Evolutionary conservation across 1,140 invertebrate genomes (phyloP).

Genomic region (Drosophila subobscura): DNA sequence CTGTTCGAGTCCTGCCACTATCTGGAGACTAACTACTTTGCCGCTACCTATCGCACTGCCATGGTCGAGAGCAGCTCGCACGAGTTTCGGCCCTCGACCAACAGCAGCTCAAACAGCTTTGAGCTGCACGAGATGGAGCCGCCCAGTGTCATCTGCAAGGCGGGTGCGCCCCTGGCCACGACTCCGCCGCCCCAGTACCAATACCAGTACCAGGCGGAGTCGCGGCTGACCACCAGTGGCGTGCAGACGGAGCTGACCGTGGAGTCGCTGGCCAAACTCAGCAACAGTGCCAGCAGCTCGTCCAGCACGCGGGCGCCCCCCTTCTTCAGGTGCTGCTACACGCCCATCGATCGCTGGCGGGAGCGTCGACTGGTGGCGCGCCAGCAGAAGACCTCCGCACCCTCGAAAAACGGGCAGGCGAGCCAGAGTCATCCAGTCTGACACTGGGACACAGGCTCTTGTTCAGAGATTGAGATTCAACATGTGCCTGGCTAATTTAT

Average conservation of each 20-base stretch:
- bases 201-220: constrained; percentile 51
- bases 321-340: constrained; percentile 82
- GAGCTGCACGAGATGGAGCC: constrained; percentile 74
- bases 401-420: constrained; percentile 43
- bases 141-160: constrained; percentile 76
- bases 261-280: constrained; percentile 66
- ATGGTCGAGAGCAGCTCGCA: constrained; percentile 82
- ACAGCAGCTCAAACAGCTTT: constrained; percentile 72
- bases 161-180: constrained; percentile 43
- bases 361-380: constrained; percentile 54
- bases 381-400: constrained; percentile 42
- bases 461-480: constrained; percentile 41
- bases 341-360: constrained; percentile 80
- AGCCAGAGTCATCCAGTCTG: constrained; percentile 59
- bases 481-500: constrained; percentile 50
- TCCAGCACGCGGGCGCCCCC: constrained; percentile 52
- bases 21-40: constrained; percentile 83
- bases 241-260: constrained; percentile 78
- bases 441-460: constrained; percentile 46
- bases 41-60: constrained; percentile 83
- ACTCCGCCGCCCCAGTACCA: constrained; percentile 31
- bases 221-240: constrained; percentile 75
- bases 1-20: constrained; percentile 83
- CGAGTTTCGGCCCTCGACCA: constrained; percentile 80
- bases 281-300: constrained; percentile 42